Base-by-base conservation (phyloP, 2,888 invertebrate genomes). In the Eristalis intricaria region DNA sequence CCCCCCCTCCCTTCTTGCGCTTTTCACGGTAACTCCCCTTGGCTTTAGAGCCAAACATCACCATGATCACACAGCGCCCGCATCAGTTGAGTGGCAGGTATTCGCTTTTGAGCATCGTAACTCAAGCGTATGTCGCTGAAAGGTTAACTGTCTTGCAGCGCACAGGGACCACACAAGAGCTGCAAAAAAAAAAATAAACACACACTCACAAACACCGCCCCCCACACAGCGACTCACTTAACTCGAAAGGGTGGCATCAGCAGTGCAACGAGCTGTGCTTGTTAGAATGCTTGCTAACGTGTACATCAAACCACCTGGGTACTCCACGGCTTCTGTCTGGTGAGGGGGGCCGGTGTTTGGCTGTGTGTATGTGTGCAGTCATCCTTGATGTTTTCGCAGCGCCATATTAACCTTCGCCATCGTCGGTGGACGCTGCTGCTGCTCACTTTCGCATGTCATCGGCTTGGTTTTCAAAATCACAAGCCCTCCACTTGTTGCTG, bases 91-190 rank as follows among this genome's bases (percentile, higher is more conserved):
- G 64, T 75, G 61, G 58, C 64, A 60, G 69, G 60, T 82, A 70
- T 82, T 70, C 64, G 65, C 65, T 76, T 76, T 70, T 29, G 40
- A 77, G 23, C 73, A 78, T 61, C 77, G 68, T 78, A 73, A 77
- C 77, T 78, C 77, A 78, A 78, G 68, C 83, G 83, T 69, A 74
- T 78, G 73, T 63, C 83, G 63, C 73, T 78, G 32, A 40, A 73
- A 83, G 77, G 83, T 74, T 83, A 74, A 73, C 68, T 73, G 83
- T 74, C 73, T 77, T 78, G 63, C 73, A 83, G 71, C 66, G 38
- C 71, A 66, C 23, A 38, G 40, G 2, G 15, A 68, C 63, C 56
- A 13, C 50, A 38, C 38, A 64, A 26, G 23, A 68, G 43, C 4
- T 4, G 26, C n/a, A n/a, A n/a, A n/a, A 26, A 60, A 32, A n/a